phyloP scores from a whole-genome alignment of 2,113 vertebrate species.

The Boulengeromyrus knoepffleri region DNA sequence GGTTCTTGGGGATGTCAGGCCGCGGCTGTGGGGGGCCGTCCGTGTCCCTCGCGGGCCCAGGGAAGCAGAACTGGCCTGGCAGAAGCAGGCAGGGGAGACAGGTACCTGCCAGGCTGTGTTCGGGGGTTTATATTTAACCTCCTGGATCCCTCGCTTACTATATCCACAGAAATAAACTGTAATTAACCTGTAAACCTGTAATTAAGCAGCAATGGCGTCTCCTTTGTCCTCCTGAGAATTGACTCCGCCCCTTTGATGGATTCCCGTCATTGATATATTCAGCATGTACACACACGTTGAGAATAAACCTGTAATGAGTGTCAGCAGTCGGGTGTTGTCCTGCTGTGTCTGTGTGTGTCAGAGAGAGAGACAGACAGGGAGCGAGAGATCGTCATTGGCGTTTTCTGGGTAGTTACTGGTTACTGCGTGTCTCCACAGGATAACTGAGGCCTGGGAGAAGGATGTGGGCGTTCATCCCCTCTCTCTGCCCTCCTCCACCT shows the following conservation, averaged over 20 bases:
- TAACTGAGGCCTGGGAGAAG: slow-evolving; percentile 73
- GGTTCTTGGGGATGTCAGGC: not conserved
- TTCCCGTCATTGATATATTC: not conserved
- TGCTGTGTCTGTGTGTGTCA: slow-evolving; percentile 9
- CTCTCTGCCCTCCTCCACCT: slow-evolving; percentile 73
- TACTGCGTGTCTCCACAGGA: slow-evolving; percentile 48
- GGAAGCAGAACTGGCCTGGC: not conserved
- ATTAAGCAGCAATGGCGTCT: not conserved
- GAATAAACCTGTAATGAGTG: not conserved
- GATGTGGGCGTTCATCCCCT: slow-evolving; percentile 77
- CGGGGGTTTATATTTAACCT: not conserved
- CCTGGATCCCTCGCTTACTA: not conserved
- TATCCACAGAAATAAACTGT: not conserved
- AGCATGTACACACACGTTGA: not conserved
- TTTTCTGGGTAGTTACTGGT: not conserved
- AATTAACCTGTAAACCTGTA: too few species aligned
- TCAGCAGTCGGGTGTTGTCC: not conserved
- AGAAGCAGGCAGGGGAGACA: not conserved
- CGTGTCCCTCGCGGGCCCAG: not conserved
- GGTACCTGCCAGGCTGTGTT: not conserved
- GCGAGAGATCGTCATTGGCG: not conserved
- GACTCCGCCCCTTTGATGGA: not conserved
- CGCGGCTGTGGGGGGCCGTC: not conserved
- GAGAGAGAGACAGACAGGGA: not conserved
- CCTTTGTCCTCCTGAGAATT: not conserved